Conservation (phyloP, 2,113 vertebrate genomes). For the Helogale parvula region DNA sequence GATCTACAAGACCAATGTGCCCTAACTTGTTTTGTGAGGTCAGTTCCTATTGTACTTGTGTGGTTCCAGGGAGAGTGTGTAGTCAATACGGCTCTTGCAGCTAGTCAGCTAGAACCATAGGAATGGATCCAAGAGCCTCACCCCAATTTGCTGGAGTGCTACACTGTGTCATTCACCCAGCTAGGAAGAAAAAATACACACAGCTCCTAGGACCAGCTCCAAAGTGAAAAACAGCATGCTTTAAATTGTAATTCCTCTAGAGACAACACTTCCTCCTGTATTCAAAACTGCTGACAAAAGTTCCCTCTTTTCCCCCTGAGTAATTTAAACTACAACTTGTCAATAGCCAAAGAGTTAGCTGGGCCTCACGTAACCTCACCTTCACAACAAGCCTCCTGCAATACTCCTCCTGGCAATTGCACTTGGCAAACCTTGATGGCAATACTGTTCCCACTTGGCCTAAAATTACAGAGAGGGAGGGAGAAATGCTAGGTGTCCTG, state of each 20-base stretch:
- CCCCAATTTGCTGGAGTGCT: constrained; percentile 63
- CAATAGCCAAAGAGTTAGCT: constrained; percentile 22
- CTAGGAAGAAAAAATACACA: constrained; percentile 44
- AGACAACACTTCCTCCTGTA: constrained; percentile 40
- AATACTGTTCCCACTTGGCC: not conserved
- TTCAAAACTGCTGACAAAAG: constrained; percentile 56
- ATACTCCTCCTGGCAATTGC: not conserved
- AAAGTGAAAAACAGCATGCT: constrained; percentile 53
- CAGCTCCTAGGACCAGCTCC: constrained; percentile 47
- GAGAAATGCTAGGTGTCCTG: not conserved
- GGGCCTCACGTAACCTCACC: constrained; percentile 3
- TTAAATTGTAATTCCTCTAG: constrained; percentile 51
- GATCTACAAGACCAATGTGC: not conserved
- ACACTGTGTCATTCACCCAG: constrained; percentile 41
- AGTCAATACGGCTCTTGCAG: not conserved
- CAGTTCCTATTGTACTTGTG: not conserved
- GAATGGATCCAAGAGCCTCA: constrained; percentile 37
- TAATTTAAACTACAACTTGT: constrained; percentile 53
- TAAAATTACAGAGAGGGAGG: not conserved
- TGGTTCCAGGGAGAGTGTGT: not conserved
- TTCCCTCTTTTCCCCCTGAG: constrained; percentile 29
- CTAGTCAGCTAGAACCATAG: constrained; percentile 42
- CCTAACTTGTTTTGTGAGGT: not conserved
- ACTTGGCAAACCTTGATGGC: constrained; percentile 23
- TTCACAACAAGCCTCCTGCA: constrained; percentile 7